Evolutionary conservation across 2,797 vertebrate species (phyloP).

Genomic region (Gallinago stenura): DNA sequence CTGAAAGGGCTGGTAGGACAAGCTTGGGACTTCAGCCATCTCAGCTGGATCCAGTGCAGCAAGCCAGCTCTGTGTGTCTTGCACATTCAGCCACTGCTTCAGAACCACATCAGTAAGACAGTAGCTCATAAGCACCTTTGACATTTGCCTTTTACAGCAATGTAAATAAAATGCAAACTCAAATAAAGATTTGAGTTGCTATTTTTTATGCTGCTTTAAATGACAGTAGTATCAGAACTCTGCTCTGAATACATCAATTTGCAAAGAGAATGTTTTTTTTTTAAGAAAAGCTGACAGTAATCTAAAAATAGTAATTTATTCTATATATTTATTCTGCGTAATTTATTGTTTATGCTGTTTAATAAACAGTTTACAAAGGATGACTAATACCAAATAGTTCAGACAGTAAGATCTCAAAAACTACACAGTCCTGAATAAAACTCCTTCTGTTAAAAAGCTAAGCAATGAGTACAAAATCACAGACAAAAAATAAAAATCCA

Average conservation of each 20-base stretch:
- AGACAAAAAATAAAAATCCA: neutral
- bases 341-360: slow-evolving; percentile 3
- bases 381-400: neutral
- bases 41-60: neutral
- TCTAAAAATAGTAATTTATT: slow-evolving; percentile 27
- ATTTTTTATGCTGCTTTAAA: slow-evolving; percentile 18
- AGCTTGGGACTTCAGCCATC: neutral
- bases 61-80: neutral
- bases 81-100: neutral
- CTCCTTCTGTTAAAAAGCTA: neutral
- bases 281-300: neutral
- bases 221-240: neutral
- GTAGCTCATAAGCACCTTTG: neutral
- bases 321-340: neutral
- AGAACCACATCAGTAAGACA: neutral
- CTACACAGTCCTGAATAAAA: neutral
- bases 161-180: neutral
- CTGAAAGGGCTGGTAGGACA: neutral
- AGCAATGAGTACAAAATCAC: neutral
- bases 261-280: neutral
- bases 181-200: neutral
- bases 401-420: neutral
- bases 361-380: slow-evolving; percentile 10
- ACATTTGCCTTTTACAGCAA: slow-evolving; percentile 6
- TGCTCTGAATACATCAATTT: slow-evolving; percentile 3